These are phyloP conservation scores for Geophilus truncorum DNA, from an alignment of 2,888 invertebrate genomes.

Conservation along the genomic window DNA sequence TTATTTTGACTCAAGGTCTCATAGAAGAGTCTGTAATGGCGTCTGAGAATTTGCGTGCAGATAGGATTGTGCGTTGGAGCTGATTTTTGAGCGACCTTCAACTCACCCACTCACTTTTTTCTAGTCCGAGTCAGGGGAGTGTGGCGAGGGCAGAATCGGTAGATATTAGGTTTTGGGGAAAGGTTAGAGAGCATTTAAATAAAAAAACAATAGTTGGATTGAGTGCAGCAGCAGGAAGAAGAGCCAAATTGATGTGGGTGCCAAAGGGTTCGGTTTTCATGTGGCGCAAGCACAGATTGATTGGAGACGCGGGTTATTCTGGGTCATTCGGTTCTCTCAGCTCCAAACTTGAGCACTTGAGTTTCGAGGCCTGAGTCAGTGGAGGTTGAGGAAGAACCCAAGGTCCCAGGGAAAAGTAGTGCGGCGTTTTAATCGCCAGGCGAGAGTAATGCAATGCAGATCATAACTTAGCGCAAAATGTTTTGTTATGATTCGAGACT, in stretches of 20 bases:
- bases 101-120: constrained; percentile 16
- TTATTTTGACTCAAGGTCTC: constrained; percentile 9
- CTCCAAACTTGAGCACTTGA: constrained; percentile 13
- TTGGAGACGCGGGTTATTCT: constrained; percentile 23
- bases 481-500: no score
- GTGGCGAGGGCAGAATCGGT: neutral
- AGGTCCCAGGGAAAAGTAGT: constrained; percentile 13
- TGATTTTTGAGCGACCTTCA: constrained; percentile 2
- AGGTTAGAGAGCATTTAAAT: neutral
- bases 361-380: neutral
- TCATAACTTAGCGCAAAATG: neutral
- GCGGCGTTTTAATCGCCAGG: neutral
- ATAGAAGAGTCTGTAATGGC: constrained; percentile 5
- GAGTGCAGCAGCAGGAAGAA: neutral
- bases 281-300: constrained; percentile 15
- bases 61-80: neutral
- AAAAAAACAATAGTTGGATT: constrained; percentile 7
- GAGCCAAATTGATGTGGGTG: constrained; percentile 18
- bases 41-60: constrained; percentile 21
- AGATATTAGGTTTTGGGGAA: neutral
- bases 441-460: neutral
- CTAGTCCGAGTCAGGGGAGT: neutral
- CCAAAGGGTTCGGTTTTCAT: constrained; percentile 20
- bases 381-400: neutral
- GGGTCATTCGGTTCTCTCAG: constrained; percentile 18